phyloP scores from a whole-genome alignment of 2,113 vertebrate genomes.

The Cinclus mexicanus region DNA sequence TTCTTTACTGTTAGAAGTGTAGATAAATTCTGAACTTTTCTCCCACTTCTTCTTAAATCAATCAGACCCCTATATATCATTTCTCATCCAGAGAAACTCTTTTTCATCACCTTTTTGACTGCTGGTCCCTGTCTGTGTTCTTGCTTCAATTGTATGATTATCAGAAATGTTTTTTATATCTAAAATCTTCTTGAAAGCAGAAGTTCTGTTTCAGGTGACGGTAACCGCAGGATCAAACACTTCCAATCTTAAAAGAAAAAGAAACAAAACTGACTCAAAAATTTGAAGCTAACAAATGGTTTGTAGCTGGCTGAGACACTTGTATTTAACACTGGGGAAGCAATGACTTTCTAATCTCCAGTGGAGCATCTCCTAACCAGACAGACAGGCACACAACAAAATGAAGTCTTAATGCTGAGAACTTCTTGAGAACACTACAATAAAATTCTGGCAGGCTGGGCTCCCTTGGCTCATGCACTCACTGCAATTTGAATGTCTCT shows the following conservation, averaged over 20 bases:
- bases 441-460: conserved; percentile 33
- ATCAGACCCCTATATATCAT: neutral
- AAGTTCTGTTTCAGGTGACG: neutral
- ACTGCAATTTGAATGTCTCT: conserved; percentile 34
- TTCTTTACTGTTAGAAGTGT: conserved; percentile 14
- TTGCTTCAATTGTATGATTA: neutral
- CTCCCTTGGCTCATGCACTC: conserved; percentile 38
- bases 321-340: neutral
- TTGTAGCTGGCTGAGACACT: neutral
- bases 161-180: neutral
- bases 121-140: neutral
- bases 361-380: conserved; percentile 19
- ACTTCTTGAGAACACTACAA: conserved; percentile 15
- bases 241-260: conserved; percentile 26
- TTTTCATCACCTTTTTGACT: neutral
- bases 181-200: conserved; percentile 16
- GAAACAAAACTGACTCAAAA: conserved; percentile 5
- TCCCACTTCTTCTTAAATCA: neutral
- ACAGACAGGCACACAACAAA: neutral
- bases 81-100: conserved; percentile 21
- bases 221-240: neutral
- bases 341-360: conserved; percentile 15
- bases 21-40: conserved; percentile 36
- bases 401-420: conserved; percentile 11
- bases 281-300: neutral